These are phyloP conservation scores for Proterorhinus semilunaris DNA, from an alignment of 2,113 vertebrate genomes.

Conservation along the genomic window DNA sequence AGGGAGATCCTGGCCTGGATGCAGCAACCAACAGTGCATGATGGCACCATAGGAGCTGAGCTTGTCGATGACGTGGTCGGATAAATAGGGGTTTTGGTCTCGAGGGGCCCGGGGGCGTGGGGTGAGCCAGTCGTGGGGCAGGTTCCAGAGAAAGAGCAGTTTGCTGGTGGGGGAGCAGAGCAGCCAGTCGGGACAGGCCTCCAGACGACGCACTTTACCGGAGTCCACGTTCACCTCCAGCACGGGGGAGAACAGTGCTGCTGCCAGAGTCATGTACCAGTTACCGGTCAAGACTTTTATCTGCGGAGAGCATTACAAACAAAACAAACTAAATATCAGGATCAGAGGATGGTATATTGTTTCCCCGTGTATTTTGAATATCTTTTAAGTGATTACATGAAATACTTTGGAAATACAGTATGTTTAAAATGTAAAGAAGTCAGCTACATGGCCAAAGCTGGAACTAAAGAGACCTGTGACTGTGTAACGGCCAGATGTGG, in stretches of 20 bases:
- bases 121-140: conserved; percentile 28
- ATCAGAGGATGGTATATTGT: too few relatives aligned
- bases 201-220: conserved; percentile 77
- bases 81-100: conserved; percentile 29
- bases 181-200: conserved; percentile 72
- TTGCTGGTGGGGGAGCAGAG: conserved; percentile 75
- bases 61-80: conserved; percentile 64
- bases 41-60: conserved; percentile 69
- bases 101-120: not conserved
- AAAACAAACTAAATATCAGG: not conserved
- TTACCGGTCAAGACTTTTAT: conserved; percentile 80
- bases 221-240: conserved; percentile 81
- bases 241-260: conserved; percentile 68
- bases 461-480: too few relatives aligned
- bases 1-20: conserved; percentile 78
- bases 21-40: conserved; percentile 72
- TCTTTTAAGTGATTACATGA: too few relatives aligned
- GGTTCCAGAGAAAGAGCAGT: conserved; percentile 79
- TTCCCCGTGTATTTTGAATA: too few relatives aligned
- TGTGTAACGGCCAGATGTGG: too few relatives aligned
- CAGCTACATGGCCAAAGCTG: too few relatives aligned
- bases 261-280: conserved; percentile 76
- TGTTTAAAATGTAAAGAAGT: too few relatives aligned
- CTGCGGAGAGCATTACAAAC: conserved; percentile 51
- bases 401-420: too few relatives aligned